Percentiles rank a stretch among this genome's conserved stretches.
These are phyloP conservation scores for Notechis scutatus DNA, from an alignment of 2,113 vertebrate species.

Conservation along the genomic window DNA sequence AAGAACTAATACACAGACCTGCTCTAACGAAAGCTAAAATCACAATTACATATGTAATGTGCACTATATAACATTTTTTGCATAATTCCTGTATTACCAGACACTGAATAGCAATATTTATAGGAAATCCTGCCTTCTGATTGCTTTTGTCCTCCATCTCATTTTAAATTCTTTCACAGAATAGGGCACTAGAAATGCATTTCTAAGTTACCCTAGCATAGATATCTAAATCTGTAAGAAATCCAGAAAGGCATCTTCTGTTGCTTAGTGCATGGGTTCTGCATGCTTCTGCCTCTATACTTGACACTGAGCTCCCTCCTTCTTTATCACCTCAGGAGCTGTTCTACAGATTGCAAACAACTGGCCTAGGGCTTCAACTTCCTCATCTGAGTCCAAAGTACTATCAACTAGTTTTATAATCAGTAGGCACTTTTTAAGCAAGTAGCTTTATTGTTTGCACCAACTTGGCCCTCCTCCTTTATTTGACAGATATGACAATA, in stretches of 20 bases:
- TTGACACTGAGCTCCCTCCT: not conserved
- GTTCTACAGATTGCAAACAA: not conserved
- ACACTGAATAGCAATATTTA: not conserved
- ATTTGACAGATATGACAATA: not conserved
- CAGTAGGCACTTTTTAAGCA: not conserved
- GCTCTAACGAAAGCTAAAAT: not conserved
- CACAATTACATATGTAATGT: not conserved
- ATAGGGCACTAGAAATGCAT: not conserved
- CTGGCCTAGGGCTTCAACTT: not conserved
- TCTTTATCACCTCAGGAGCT: not conserved
- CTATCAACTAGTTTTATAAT: not conserved
- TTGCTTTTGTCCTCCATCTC: not conserved
- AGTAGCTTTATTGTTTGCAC: no score
- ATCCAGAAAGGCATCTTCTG: not conserved
- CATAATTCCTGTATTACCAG: not conserved
- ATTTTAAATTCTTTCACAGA: not conserved
- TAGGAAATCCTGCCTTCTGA: not conserved
- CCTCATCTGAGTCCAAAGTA: not conserved
- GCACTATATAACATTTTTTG: not conserved
- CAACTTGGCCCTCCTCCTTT: not conserved
- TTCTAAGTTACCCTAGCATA: not conserved
- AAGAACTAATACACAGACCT: not conserved
- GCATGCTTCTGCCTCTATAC: not conserved
- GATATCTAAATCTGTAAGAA: not conserved
- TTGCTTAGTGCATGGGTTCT: not conserved